Conservation (phyloP, 2,888 invertebrate genomes). For the Spisula solida region DNA sequence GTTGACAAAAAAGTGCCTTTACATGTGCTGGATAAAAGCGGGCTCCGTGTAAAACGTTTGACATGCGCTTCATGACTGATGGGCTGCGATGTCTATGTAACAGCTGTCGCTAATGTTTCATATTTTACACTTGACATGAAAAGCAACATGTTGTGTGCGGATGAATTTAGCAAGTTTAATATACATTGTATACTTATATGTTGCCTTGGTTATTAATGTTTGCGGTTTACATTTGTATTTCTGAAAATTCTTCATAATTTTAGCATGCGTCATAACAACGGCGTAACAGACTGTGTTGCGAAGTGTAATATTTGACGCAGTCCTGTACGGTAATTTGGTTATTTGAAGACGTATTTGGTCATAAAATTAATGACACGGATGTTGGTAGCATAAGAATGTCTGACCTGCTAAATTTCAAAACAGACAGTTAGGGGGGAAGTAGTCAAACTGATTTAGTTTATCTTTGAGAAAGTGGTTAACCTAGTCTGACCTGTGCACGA, state of each 20-base stretch:
- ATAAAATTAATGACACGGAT: neutral
- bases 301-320: neutral
- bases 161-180: neutral
- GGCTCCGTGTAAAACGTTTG: neutral
- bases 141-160: neutral
- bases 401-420: neutral
- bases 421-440: neutral
- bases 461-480: neutral
- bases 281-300: neutral
- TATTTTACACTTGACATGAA: neutral
- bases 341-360: neutral
- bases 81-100: neutral
- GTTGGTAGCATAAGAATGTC: constrained; percentile 19
- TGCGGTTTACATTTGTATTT: neutral
- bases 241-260: constrained; percentile 13
- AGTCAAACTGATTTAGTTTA: neutral
- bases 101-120: neutral
- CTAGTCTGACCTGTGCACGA: too few relatives aligned
- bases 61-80: neutral
- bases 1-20: too few relatives aligned
- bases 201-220: neutral
- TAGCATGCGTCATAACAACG: neutral
- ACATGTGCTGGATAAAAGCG: too few relatives aligned
- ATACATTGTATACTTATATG: neutral
- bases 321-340: neutral